These are phyloP conservation scores for Azemiops feae DNA, from an alignment of 2,113 vertebrate species.

Conservation along the genomic window DNA sequence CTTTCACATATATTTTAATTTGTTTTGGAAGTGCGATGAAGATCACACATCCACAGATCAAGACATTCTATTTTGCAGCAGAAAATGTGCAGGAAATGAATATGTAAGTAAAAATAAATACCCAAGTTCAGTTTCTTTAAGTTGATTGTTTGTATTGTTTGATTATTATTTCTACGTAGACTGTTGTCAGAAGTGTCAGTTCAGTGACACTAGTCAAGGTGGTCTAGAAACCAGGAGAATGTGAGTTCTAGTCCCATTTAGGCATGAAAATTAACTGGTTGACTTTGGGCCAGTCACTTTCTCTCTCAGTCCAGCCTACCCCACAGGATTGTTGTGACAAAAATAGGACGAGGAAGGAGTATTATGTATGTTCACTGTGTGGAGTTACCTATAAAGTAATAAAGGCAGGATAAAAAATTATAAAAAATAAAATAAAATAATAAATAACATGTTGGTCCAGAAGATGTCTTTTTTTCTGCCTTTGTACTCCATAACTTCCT, in stretches of 20 bases:
- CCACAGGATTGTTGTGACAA: neutral
- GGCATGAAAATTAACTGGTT: neutral
- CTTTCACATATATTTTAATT: neutral
- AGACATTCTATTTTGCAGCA: constrained; percentile 96
- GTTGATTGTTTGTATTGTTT: neutral
- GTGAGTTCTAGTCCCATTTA: neutral
- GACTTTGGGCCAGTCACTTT: neutral
- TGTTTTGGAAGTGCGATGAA: constrained; percentile 85
- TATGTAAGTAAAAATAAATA: constrained; percentile 75
- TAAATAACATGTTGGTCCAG: neutral
- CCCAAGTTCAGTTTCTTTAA: constrained; percentile 34
- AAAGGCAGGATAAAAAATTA: neutral
- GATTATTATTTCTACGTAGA: neutral
- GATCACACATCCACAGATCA: constrained; percentile 90
- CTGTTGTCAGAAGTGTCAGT: neutral
- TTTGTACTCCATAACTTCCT: neutral
- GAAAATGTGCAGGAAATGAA: constrained; percentile 93
- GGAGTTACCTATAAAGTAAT: neutral
- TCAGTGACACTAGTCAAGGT: neutral
- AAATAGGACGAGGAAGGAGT: neutral
- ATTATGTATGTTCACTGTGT: neutral
- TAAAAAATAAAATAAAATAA: neutral
- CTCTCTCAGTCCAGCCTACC: neutral
- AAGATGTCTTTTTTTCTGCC: neutral
- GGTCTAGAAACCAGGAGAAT: neutral